Evolutionary conservation across 2,888 invertebrate species (phyloP), one percentile per base, ranked within the genome.

Genomic region (Dynastes tityus): DNA sequence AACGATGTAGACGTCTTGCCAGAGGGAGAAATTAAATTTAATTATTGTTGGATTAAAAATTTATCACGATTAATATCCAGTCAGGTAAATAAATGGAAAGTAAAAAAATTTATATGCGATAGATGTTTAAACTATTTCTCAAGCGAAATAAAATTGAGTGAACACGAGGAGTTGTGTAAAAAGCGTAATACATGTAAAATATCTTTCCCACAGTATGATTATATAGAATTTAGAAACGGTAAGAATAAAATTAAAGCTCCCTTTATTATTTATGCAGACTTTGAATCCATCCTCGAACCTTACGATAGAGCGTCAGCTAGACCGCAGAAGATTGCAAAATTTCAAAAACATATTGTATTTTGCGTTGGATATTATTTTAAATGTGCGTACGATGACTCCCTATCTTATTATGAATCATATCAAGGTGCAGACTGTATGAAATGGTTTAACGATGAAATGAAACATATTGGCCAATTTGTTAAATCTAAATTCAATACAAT

Each of bases 361-460:
- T 82, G 81, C 77, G 80, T 81, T 16, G 83, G 80, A 2, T 84
- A 82, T 63, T 84, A 83, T 81, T 74, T 84, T 5, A 80, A 83
- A 67, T 84, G 84, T 77, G 79, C 78, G 11, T 82, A 82, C 76
- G 82, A 85, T 81, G 80, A 83, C 58, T 32, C n/a, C 1, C 45
- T 81, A 40, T 85, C 83, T 13, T 76, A 78, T 70, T 83, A 78
- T 75, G 68, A 77, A 3, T 78, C 78, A 27, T 79, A 82, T 80
- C 74, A 82, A 32, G 80, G 82, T 45, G 8, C n/a, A 45, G 68
- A 79, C 70, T 78, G 79, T 76, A 75, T 74, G 40, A 79, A 80
- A 32, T 80, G 51, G 51, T 51, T 51, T 51, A 13, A 9, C 2
- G n/a, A 51, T 13, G 11, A 51, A 51, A 2, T 51, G 9, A n/a